Conservation (phyloP, 2,888 invertebrate genomes). For the Phanerotoma sp. region DNA sequence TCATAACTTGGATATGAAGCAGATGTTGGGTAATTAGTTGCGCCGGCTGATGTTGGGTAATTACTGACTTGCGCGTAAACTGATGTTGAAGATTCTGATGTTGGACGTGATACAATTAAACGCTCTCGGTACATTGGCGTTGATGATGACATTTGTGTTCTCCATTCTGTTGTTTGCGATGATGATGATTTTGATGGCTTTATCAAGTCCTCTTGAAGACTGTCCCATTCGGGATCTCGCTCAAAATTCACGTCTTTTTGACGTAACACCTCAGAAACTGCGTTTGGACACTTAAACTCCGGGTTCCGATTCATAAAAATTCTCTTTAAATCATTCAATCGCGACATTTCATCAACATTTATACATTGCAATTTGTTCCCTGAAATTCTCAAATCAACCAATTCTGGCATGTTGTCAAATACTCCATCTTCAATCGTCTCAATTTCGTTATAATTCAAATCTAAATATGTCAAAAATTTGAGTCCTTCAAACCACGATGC, state of each 20-base stretch:
- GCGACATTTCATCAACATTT: slow-evolving; percentile 42
- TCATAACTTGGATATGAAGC: slow-evolving; percentile 19
- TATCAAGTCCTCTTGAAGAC: slow-evolving; percentile 34
- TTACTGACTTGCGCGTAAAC: no score
- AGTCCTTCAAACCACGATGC: slow-evolving; percentile 47
- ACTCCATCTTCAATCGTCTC: slow-evolving; percentile 45
- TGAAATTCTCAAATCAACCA: slow-evolving; percentile 49
- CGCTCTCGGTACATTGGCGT: slow-evolving; percentile 25
- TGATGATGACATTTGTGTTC: slow-evolving; percentile 8
- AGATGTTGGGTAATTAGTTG: slow-evolving; percentile 15
- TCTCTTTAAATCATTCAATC: slow-evolving; percentile 38
- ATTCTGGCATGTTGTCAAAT: slow-evolving; percentile 41
- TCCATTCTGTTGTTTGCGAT: slow-evolving; percentile 18
- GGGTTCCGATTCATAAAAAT: slow-evolving; percentile 48
- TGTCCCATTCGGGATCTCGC: slow-evolving; percentile 44
- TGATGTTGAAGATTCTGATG: no score
- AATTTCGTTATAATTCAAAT: slow-evolving; percentile 50
- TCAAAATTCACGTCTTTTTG: slow-evolving; percentile 40
- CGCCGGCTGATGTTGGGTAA: no score
- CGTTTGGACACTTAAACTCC: slow-evolving; percentile 48
- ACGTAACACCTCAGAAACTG: slow-evolving; percentile 39
- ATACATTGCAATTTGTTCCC: slow-evolving; percentile 50
- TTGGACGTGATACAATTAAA: slow-evolving; percentile 16
- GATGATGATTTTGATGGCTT: slow-evolving; percentile 1
- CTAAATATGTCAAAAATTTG: slow-evolving; percentile 45